phyloP scores from a whole-genome alignment of 2,113 vertebrate genomes.

The Ceyx melanurus region DNA sequence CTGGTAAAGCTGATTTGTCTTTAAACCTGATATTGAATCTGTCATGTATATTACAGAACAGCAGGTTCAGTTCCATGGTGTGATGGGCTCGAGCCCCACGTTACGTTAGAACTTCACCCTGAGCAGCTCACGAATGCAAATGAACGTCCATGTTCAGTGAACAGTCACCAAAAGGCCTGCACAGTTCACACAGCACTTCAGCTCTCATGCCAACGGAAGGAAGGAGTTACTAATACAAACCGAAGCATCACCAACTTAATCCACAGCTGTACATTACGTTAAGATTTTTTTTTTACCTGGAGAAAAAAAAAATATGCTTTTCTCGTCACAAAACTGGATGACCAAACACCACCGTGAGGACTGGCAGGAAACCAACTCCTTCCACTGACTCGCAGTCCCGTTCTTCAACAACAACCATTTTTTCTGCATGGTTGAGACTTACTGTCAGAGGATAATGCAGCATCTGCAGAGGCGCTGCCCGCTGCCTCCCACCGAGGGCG shows the following conservation, averaged over 20 bases:
- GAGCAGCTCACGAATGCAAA: neutral
- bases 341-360: constrained; percentile 11
- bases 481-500: constrained; percentile 86
- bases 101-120: neutral
- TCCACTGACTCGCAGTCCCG: neutral
- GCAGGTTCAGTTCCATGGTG: neutral
- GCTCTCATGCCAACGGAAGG: constrained; percentile 46
- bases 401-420: neutral
- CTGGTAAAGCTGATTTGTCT: constrained; percentile 39
- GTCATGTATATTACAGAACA: neutral
- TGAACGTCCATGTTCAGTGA: neutral
- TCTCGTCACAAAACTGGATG: constrained; percentile 53
- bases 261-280: constrained; percentile 35
- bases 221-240: constrained; percentile 48
- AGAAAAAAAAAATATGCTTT: neutral
- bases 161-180: neutral
- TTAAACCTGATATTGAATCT: neutral
- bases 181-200: neutral
- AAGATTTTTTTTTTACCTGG: constrained; percentile 48
- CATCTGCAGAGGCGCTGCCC: constrained; percentile 90
- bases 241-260: constrained; percentile 51
- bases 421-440: neutral
- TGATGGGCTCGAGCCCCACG: fast-evolving
- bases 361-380: neutral
- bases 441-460: constrained; percentile 89